These are phyloP conservation scores for Achatina immaculata DNA, from an alignment of 1,140 invertebrate genomes.

Conservation along the genomic window DNA sequence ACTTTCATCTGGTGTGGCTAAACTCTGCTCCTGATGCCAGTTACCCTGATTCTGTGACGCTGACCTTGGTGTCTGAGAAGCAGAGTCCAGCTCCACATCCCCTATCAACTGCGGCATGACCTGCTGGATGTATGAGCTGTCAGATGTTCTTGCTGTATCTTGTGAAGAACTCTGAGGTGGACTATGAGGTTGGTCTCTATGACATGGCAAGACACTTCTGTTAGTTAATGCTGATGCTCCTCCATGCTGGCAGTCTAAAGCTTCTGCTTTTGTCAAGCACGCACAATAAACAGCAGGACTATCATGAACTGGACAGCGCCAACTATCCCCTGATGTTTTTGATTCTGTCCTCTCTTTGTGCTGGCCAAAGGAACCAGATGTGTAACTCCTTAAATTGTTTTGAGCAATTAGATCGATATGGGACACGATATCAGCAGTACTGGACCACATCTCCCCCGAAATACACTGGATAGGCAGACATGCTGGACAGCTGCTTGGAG, in stretches of 20 bases:
- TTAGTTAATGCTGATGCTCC: neutral
- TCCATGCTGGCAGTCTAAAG: neutral
- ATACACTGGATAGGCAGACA: constrained; percentile 20
- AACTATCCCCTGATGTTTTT: neutral
- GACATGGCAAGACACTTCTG: neutral
- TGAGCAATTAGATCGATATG: neutral
- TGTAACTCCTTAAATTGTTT: neutral
- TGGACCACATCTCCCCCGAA: neutral
- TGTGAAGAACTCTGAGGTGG: neutral
- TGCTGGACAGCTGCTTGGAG: constrained; percentile 33
- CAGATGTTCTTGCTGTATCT: neutral
- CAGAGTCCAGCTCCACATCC: neutral
- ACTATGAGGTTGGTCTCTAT: neutral
- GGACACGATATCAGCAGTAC: neutral
- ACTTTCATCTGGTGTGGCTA: too few relatives aligned
- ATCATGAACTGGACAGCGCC: neutral
- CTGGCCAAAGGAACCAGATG: neutral
- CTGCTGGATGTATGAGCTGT: neutral
- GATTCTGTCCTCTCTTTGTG: neutral
- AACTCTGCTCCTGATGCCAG: too few relatives aligned
- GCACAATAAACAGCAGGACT: neutral
- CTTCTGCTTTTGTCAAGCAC: neutral
- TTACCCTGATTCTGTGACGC: neutral
- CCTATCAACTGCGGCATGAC: neutral
- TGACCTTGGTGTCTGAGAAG: neutral